Evolutionary conservation across 2,797 vertebrate species (phyloP), one percentile per base, ranked within the genome.

Genomic region (Aldrovandia affinis): DNA sequence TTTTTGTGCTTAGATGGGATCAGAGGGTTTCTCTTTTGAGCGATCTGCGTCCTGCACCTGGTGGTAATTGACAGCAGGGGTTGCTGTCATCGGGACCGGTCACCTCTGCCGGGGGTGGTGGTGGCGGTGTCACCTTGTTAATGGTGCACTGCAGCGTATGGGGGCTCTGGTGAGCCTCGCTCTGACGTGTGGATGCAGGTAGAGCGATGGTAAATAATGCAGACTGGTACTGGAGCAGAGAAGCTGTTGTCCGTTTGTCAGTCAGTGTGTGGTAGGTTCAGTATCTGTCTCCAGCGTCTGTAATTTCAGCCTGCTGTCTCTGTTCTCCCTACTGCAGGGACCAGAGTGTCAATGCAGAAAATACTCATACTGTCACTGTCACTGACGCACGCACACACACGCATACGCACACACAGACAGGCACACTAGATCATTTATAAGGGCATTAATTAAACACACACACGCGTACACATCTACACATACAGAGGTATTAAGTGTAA

Each of bases 251-350:
- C 30, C 10, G 30, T 36, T 42, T 10, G 9, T 75, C 33, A 39
- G 18, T 12, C 30, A 39, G 28, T 47, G 4, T 61, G 57, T 68
- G 63, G 15, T 14, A 18, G 78, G 33, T 1, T 33, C 77, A n/a
- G 44, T 47, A 25, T 25, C 47, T 25, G 0, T 50, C 50, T 25
- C 50, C 68, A 25, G 84, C 28, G 15, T 59, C 54, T 85, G 84
- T 81, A 85, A 85, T 85, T 85, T 68, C 84, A 85, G 79, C 52
- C 79, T 50, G 65, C 36, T 20, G n/a, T n/a, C n/a, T n/a, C n/a
- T n/a, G n/a, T n/a, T n/a, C n/a, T n/a, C n/a, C n/a, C 0, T 14
- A 68, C 25, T 77, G 77, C 61, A 47, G 8, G 8, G 44, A 55
- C 54, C 10, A 15, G 2, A 70, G 52, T 81, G 39, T 81, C n/a